These are phyloP conservation scores for Drosophila pandora DNA, from an alignment of 1,140 invertebrate genomes.

Conservation along the genomic window DNA sequence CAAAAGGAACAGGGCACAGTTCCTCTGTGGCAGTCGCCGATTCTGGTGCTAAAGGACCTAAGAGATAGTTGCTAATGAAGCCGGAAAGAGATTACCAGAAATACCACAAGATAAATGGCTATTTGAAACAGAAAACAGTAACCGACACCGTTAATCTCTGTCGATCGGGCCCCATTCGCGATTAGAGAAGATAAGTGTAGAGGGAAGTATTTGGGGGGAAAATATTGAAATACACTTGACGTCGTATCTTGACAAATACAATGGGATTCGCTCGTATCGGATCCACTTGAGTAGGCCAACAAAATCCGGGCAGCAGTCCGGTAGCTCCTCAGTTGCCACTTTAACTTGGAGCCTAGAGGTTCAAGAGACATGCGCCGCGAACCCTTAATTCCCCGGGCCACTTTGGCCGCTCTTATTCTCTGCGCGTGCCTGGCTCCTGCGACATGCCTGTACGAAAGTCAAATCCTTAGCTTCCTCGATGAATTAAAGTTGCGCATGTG, in stretches of 20 bases:
- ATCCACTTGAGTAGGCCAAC: constrained; percentile 44
- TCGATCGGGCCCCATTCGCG: constrained; percentile 15
- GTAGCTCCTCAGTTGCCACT: constrained; percentile 35
- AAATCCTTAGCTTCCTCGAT: constrained; percentile 53
- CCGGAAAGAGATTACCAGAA: constrained; percentile 31
- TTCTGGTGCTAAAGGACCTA: constrained; percentile 45
- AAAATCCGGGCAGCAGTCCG: constrained; percentile 35
- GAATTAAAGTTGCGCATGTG: constrained; percentile 72
- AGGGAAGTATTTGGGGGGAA: not conserved
- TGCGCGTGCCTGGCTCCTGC: constrained; percentile 37
- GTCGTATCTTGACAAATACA: constrained; percentile 60
- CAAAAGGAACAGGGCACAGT: constrained; percentile 86
- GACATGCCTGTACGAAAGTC: constrained; percentile 43
- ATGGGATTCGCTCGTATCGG: constrained; percentile 13
- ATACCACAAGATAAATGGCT: constrained; percentile 17
- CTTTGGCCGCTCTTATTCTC: constrained; percentile 39
- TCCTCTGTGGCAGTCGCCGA: constrained; percentile 84
- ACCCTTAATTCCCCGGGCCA: constrained; percentile 14
- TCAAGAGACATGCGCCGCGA: constrained; percentile 20
- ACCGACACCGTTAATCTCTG: constrained; percentile 6
- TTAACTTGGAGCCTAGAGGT: constrained; percentile 21
- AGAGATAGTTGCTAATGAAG: constrained; percentile 41
- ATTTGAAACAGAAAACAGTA: constrained; percentile 5
- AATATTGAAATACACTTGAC: constrained; percentile 31
- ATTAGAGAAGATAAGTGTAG: constrained; percentile 41